Conservation (phyloP, 2,888 invertebrate species). For the Seira ritae region DNA sequence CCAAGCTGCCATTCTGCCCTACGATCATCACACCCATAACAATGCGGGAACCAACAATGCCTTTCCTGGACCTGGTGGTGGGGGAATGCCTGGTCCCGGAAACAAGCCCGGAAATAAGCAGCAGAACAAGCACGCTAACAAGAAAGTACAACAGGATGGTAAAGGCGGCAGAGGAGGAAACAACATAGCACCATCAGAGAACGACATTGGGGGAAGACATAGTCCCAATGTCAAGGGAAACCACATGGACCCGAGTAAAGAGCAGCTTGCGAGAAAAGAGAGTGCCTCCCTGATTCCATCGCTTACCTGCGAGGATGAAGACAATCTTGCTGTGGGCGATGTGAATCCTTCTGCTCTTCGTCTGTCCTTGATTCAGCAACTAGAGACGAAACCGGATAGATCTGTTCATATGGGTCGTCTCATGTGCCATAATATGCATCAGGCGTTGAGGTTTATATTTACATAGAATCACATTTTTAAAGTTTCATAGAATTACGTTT, state of each 20-base stretch:
- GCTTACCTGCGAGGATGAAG: constrained; percentile 76
- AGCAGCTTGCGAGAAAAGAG: constrained; percentile 61
- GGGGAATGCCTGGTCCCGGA: constrained; percentile 22
- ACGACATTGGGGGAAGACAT: constrained; percentile 36
- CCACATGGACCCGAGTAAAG: constrained; percentile 31
- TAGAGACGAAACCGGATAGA: constrained; percentile 89
- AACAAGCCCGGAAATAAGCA: constrained; percentile 36
- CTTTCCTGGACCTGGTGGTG: constrained; percentile 40
- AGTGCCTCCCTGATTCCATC: constrained; percentile 64
- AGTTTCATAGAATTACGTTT: constrained; percentile 20
- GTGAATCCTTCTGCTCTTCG: constrained; percentile 75
- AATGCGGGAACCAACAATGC: constrained; percentile 7
- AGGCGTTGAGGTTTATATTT: constrained; percentile 75
- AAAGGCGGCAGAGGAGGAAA: constrained; percentile 21
- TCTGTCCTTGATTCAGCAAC: constrained; percentile 82
- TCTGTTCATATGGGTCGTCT: constrained; percentile 85
- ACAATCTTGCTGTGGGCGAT: constrained; percentile 76
- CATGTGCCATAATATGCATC: constrained; percentile 81
- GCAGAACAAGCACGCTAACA: constrained; percentile 49
- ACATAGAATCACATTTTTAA: neutral
- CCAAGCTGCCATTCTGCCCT: constrained; percentile 70
- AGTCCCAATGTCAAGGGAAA: constrained; percentile 27
- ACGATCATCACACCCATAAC: constrained; percentile 56
- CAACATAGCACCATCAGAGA: constrained; percentile 29
- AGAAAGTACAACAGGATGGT: constrained; percentile 42